phyloP scores from a whole-genome alignment of 2,888 invertebrate genomes.

The Archips crataeganus region DNA sequence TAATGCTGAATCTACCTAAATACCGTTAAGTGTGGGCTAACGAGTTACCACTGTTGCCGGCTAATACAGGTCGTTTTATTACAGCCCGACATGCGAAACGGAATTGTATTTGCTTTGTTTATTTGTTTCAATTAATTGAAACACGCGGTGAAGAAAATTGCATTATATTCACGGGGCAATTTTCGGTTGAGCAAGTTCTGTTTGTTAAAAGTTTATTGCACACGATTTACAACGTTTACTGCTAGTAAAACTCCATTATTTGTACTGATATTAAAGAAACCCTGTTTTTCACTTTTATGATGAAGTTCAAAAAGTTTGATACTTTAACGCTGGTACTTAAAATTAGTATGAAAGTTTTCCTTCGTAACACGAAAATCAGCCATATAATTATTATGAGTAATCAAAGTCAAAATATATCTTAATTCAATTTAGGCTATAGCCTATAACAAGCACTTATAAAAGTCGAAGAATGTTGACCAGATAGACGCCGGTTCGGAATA shows the following conservation, averaged over 20 bases:
- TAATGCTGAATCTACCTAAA: conserved; percentile 40
- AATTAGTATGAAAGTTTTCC: too few relatives aligned
- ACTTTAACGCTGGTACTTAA: too few relatives aligned
- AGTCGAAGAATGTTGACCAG: too few relatives aligned
- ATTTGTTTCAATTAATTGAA: conserved; percentile 50
- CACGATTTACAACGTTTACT: conserved; percentile 2
- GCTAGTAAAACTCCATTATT: neutral
- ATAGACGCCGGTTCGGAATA: too few relatives aligned
- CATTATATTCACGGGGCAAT: conserved; percentile 18
- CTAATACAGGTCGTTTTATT: conserved; percentile 59
- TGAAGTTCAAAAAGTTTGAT: too few relatives aligned
- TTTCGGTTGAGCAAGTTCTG: conserved; percentile 15
- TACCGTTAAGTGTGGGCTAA: conserved; percentile 61
- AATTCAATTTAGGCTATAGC: too few relatives aligned
- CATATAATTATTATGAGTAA: too few relatives aligned
- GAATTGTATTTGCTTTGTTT: conserved; percentile 55
- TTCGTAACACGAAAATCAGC: too few relatives aligned
- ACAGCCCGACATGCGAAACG: conserved; percentile 61
- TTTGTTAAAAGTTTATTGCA: conserved; percentile 3
- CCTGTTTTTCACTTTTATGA: too few relatives aligned
- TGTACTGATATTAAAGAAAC: neutral
- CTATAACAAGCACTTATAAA: too few relatives aligned
- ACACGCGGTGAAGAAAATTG: conserved; percentile 31
- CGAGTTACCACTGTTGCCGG: conserved; percentile 47
- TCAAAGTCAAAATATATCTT: too few relatives aligned